Percentiles rank a stretch among this genome's conserved stretches.
These are phyloP conservation scores for Crocuta crocuta DNA, from an alignment of 2,113 vertebrate genomes.

Conservation along the genomic window DNA sequence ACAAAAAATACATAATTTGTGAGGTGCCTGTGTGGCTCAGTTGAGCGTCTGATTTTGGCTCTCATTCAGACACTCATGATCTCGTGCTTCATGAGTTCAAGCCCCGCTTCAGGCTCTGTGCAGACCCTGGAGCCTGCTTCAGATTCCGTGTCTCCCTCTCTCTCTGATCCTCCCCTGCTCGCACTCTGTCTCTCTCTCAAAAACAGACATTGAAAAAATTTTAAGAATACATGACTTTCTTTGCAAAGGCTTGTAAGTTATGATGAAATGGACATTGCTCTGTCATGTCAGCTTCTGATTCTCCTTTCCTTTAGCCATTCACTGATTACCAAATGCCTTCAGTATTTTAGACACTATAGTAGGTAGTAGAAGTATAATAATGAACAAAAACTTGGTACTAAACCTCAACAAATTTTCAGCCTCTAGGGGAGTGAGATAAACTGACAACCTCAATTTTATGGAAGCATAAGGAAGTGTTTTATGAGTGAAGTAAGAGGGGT, in stretches of 20 bases:
- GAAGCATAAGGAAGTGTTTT: background rate
- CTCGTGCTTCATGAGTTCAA: too few species aligned
- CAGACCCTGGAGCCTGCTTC: too few species aligned
- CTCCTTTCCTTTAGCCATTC: background rate
- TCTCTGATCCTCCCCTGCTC: too few species aligned
- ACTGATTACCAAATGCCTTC: background rate
- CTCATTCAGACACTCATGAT: too few species aligned
- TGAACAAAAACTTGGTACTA: background rate
- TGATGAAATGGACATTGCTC: background rate
- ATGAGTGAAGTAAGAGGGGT: background rate
- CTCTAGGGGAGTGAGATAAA: background rate
- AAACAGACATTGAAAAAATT: too few species aligned
- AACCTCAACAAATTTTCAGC: background rate
- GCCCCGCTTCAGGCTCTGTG: too few species aligned
- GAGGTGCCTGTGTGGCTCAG: too few species aligned
- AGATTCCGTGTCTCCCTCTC: too few species aligned
- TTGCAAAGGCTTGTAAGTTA: slow-evolving; percentile 5
- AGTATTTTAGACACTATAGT: background rate
- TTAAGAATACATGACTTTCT: background rate
- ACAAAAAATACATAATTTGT: background rate
- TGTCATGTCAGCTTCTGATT: background rate
- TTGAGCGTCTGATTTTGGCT: too few species aligned
- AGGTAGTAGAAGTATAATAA: background rate
- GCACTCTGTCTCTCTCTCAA: too few species aligned
- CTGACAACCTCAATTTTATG: background rate